These are phyloP conservation scores for Platalea minor DNA, from an alignment of 2,797 vertebrate species.

Conservation along the genomic window DNA sequence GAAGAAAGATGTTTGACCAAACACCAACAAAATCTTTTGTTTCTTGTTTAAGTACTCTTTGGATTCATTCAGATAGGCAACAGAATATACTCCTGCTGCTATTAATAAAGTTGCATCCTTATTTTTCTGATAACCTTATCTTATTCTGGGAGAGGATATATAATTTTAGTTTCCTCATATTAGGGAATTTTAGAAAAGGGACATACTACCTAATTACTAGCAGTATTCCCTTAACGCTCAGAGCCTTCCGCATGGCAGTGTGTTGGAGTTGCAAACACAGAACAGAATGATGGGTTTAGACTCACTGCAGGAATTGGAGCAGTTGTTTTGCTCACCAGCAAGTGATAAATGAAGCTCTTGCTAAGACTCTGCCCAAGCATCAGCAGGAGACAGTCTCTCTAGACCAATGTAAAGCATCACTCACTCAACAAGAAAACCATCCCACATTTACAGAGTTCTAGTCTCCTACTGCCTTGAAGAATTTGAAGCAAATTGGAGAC, in stretches of 20 bases:
- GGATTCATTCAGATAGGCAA: neutral
- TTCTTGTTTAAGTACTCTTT: neutral
- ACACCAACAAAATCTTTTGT: neutral
- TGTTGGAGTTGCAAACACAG: neutral
- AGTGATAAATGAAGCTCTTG: neutral
- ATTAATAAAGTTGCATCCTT: neutral
- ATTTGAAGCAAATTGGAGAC: neutral
- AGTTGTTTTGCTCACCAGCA: neutral
- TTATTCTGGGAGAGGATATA: neutral
- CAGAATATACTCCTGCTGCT: neutral
- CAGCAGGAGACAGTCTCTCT: neutral
- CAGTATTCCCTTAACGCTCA: neutral
- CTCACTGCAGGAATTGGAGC: neutral
- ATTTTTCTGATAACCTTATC: neutral
- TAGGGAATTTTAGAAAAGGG: neutral
- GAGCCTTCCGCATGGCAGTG: neutral
- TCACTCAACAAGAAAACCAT: neutral
- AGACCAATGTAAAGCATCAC: neutral
- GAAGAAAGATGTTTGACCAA: neutral
- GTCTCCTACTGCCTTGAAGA: neutral
- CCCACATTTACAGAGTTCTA: neutral
- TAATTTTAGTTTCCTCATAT: neutral
- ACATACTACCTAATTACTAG: neutral
- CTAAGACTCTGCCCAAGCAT: neutral
- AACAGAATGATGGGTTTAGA: neutral